Conservation (phyloP, 2,888 invertebrate species). For the Eupeodes luniger region DNA sequence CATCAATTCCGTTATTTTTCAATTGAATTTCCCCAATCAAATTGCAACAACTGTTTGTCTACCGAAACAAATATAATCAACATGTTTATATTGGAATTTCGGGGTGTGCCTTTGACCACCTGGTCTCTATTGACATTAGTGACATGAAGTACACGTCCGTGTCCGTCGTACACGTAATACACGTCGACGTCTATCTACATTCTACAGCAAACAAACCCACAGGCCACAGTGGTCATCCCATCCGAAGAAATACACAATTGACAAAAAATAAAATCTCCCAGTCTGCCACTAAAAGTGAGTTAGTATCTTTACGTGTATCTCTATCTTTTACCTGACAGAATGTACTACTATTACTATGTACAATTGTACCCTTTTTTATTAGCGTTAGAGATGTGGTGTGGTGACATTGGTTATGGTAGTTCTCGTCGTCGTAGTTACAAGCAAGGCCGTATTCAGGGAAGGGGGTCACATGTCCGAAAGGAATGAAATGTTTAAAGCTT, state of each 20-base stretch:
- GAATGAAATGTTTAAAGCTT: no score
- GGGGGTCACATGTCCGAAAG: no score
- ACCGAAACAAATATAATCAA: slow-evolving; percentile 65
- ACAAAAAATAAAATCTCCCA: slow-evolving; percentile 26
- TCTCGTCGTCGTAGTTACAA: background rate
- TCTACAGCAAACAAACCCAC: slow-evolving; percentile 19
- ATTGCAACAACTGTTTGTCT: slow-evolving; percentile 57
- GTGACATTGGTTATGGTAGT: background rate
- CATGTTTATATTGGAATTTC: slow-evolving; percentile 49
- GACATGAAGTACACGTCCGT: slow-evolving; percentile 37
- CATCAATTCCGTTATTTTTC: slow-evolving; percentile 18
- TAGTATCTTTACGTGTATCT: background rate
- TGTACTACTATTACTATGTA: slow-evolving; percentile 17
- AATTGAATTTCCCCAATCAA: slow-evolving; percentile 57
- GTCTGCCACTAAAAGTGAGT: slow-evolving; percentile 7
- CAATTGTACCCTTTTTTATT: slow-evolving; percentile 58
- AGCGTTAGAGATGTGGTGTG: background rate
- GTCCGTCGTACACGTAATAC: background rate
- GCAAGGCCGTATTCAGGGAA: no score
- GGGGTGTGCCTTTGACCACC: slow-evolving; percentile 64
- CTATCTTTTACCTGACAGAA: slow-evolving; percentile 58
- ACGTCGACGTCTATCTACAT: no score
- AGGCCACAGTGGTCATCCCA: slow-evolving; percentile 27
- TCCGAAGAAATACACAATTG: slow-evolving; percentile 21
- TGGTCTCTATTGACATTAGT: slow-evolving; percentile 63